Evolutionary conservation across 1,140 invertebrate species (phyloP), one percentile per base, ranked within the genome.

Genomic region (Drosophila sp.): DNA sequence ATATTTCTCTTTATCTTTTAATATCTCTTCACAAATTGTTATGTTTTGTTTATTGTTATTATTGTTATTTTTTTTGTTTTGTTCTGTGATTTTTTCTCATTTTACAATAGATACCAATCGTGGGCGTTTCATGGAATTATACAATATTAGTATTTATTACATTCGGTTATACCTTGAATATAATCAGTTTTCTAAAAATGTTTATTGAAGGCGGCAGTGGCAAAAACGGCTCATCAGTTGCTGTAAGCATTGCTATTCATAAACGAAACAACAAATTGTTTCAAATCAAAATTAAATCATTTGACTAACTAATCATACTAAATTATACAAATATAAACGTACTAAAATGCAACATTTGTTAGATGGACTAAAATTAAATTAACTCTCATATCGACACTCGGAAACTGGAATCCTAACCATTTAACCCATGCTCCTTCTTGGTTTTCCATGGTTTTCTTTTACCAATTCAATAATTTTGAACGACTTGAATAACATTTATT

Each of bases 141-240:
- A 91, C 93, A 72, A 92, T 94, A 83, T 93, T 93, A 92, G 90
- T 92, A 74, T 90, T 94, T 90, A 94, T 95, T 92, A 94, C 94
- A 91, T 91, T 93, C 80, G 94, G 94, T 89, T 95, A 94, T 93
- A 74, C 94, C 80, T 93, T 94, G 90, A 93, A 95, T 90, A 93
- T 95, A 92, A 84, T 94, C 92, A 92, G 93, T 91, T 96, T 96
- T 93, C 93, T 93, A 91, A 93, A 94, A 92, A 94, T 94, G 72
- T 95, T 94, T 92, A 92, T 78, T 79, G 95, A 95, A 90, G 98
- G 98, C 91, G 98, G 98, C 92, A 95, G 97, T 84, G 98, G 98
- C 86, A 99, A 98, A 94, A 99, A 99, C 94, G 98, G 98, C 92
- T 97, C 96, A 81, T 95, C 96, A 86, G 95, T 97, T 92, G 96